phyloP scores from a whole-genome alignment of 2,113 vertebrate species.

The Ceuthmochares aereus region DNA sequence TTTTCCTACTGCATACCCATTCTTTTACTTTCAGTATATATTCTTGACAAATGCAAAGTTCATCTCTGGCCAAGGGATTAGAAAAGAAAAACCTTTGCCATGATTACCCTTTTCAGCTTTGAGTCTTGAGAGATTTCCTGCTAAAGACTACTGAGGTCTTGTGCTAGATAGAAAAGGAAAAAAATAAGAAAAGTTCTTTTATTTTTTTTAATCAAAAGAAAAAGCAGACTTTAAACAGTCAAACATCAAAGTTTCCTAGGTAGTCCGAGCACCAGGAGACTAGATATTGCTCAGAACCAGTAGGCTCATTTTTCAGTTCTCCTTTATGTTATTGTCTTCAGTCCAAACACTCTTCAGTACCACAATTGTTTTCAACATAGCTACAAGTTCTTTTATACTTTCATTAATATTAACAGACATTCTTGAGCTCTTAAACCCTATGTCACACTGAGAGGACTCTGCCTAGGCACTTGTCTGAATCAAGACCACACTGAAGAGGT shows the following conservation, averaged over 20 bases:
- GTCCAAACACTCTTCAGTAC: not conserved
- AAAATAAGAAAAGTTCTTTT: no score
- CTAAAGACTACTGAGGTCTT: not conserved
- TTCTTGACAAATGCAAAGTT: constrained; percentile 7
- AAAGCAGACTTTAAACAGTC: not conserved
- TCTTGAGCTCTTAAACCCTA: not conserved
- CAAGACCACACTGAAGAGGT: not conserved
- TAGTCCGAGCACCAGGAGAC: not conserved
- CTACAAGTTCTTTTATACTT: not conserved
- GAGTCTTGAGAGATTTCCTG: constrained; percentile 12
- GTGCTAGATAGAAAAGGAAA: not conserved
- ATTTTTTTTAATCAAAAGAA: not conserved
- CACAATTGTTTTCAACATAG: not conserved
- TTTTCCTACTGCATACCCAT: not conserved
- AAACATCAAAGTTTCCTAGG: not conserved
- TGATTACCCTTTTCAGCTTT: not conserved
- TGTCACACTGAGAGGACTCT: not conserved
- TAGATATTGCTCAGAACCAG: not conserved
- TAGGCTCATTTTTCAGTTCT: not conserved
- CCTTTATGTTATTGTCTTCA: not conserved
- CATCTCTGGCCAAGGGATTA: not conserved
- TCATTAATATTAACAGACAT: not conserved
- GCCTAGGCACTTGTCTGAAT: not conserved
- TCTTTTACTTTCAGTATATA: not conserved
- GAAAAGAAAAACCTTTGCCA: not conserved